Base-by-base conservation (phyloP, 2,113 vertebrate genomes). In the Piliocolobus tephrosceles region DNA sequence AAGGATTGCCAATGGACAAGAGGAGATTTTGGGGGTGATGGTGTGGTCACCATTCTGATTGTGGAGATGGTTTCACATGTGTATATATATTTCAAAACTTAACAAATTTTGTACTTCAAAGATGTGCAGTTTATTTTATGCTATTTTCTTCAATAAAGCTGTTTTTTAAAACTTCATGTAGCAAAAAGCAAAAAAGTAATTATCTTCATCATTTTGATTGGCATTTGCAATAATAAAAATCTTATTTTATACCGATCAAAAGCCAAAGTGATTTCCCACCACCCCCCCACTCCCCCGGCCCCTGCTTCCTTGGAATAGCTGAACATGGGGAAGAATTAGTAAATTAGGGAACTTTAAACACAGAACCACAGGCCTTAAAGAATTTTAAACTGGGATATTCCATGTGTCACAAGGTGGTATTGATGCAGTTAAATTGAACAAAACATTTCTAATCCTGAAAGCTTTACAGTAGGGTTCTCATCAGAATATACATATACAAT, bases 291-390 rank as follows among this genome's bases (percentile, higher is more conserved):
- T 1, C 52, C 52, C 17, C 6, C 5, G 27, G 27, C 11, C 27
- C 61, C 61, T 47, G 20, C 66, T 89, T 89, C 32, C 27, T 84
- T 70, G 90, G 32, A 92, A 17, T 84, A 93, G 50, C 70, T 78
- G 58, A 89, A 89, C 16, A 72, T 70, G n/a, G 35, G 79, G 58
- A 70, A 78, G 45, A 92, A 91, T 87, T 27, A 52, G 10, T 72
- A 96, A 90, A 70, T 79, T 93, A 89, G 27, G 40, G 27, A 84
- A 58, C 50, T 83, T 90, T 90, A 85, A 90, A 90, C 50, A 45
- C 35, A 86, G 32, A 86, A 40, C 40, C 20, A n/a, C 16, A 83
- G 18, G 55, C 25, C 23, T 92, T 83, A 73, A 82, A 82, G 32
- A 84, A 70, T 57, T 93, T 84, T 76, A 79, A 84, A 27, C 47